Percentiles rank a stretch among this genome's conserved stretches.
phyloP scores from a whole-genome alignment of 2,797 vertebrate species.

The Heliangelus exortis region DNA sequence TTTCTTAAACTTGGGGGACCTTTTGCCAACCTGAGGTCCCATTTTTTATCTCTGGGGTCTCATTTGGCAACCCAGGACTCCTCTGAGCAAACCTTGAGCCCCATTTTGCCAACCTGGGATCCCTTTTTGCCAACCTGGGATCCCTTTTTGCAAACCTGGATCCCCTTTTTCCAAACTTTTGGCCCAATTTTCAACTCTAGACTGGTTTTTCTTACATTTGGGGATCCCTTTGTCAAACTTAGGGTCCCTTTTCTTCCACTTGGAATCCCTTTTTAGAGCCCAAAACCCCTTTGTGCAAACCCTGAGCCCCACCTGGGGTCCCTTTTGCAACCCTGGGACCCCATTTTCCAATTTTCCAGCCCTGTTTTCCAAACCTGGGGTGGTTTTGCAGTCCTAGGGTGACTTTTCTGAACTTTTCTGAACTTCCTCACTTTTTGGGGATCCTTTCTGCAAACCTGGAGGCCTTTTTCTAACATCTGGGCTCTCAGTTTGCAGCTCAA shows the following conservation, averaged over 20 bases:
- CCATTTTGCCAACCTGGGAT: not conserved
- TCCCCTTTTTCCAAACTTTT: not conserved
- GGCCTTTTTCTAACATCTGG: no score
- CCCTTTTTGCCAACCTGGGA: no score
- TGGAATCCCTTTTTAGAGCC: rapidly evolving
- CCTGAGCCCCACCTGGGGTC: no score
- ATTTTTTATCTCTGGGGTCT: no score
- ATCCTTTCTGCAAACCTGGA: no score
- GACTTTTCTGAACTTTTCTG: no score
- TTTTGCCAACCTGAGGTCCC: not conserved
- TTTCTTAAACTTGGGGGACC: not conserved
- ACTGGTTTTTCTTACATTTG: not conserved
- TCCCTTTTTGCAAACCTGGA: no score
- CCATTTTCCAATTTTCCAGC: no score
- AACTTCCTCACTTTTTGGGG: no score
- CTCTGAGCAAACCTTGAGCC: not conserved
- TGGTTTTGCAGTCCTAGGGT: no score
- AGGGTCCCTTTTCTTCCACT: no score
- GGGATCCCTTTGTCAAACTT: not conserved
- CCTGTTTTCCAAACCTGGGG: no score
- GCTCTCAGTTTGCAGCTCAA: not conserved
- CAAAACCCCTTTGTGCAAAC: not conserved
- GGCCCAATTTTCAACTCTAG: not conserved
- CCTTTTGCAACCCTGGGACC: not conserved
- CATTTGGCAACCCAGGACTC: not conserved